Evolutionary conservation across 2,113 vertebrate species (phyloP).

Genomic region (Tachycineta bicolor): DNA sequence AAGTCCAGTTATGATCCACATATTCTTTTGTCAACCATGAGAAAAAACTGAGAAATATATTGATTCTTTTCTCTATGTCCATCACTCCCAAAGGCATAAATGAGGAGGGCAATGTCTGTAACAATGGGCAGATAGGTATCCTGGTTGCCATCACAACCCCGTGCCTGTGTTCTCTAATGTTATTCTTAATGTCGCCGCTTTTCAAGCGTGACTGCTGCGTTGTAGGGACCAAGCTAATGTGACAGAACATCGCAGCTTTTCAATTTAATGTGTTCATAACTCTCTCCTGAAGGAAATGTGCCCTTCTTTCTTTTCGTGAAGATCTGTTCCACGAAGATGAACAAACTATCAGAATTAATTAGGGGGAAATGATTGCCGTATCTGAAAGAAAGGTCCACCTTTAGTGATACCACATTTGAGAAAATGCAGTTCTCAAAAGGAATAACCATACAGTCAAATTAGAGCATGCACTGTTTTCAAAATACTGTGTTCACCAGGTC

Average conservation of each 20-base stretch:
- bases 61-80: neutral
- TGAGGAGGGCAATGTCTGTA: neutral
- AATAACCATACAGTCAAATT: neutral
- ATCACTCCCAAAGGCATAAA: neutral
- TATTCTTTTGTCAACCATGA: neutral
- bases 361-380: neutral
- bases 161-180: slow-evolving; percentile 7
- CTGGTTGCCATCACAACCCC: slow-evolving; percentile 55
- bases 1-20: neutral
- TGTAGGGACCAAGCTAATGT: slow-evolving; percentile 35
- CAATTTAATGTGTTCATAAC: slow-evolving; percentile 24
- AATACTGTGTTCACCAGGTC: neutral
- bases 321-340: neutral
- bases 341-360: slow-evolving; percentile 40
- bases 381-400: neutral
- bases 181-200: slow-evolving; percentile 40
- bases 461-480: neutral
- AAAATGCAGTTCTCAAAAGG: neutral
- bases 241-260: slow-evolving; percentile 43
- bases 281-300: slow-evolving; percentile 16
- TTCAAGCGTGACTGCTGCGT: neutral
- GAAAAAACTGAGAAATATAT: neutral
- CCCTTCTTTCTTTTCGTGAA: neutral
- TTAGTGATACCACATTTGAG: neutral
- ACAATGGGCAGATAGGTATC: neutral